A percentile compares a stretch with the other conserved stretches of the same genome.
These are phyloP conservation scores for Drosophila littoralis DNA, from an alignment of 1,140 invertebrate genomes.

Conservation along the genomic window DNA sequence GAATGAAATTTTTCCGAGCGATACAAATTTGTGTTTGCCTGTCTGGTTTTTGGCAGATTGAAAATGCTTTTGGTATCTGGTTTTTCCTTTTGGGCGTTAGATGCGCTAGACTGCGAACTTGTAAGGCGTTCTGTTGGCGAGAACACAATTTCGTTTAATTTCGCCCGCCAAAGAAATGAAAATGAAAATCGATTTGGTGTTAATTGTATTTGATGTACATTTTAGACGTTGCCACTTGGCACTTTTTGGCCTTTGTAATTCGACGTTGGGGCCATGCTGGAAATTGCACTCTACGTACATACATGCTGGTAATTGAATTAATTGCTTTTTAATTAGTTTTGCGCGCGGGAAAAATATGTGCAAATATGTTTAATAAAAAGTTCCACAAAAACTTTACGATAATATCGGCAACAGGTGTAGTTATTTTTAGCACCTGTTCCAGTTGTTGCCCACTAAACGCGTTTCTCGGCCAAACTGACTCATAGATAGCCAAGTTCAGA, in stretches of 20 bases:
- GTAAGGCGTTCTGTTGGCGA: slow-evolving; percentile 12
- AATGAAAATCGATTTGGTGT: slow-evolving; percentile 64
- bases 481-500: slow-evolving; percentile 1
- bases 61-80: slow-evolving; percentile 29
- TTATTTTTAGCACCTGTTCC: slow-evolving; percentile 13
- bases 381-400: slow-evolving; percentile 16
- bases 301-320: slow-evolving; percentile 35
- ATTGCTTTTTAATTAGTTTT: slow-evolving; percentile 72
- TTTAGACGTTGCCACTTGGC: slow-evolving; percentile 8
- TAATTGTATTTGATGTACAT: slow-evolving; percentile 59
- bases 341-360: slow-evolving; percentile 9
- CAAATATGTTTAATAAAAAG: slow-evolving; percentile 1
- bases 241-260: slow-evolving; percentile 31
- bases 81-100: not conserved
- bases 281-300: slow-evolving; percentile 27
- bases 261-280: slow-evolving; percentile 8
- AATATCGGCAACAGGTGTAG: slow-evolving; percentile 5
- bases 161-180: slow-evolving; percentile 48
- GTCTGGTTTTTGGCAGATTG: slow-evolving; percentile 37
- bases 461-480: not conserved
- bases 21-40: slow-evolving; percentile 25
- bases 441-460: not conserved
- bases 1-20: slow-evolving; percentile 58
- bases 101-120: slow-evolving; percentile 24
- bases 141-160: slow-evolving; percentile 49